These are phyloP conservation scores for Scolopax mira DNA, from an alignment of 2,113 vertebrate species.

Conservation along the genomic window DNA sequence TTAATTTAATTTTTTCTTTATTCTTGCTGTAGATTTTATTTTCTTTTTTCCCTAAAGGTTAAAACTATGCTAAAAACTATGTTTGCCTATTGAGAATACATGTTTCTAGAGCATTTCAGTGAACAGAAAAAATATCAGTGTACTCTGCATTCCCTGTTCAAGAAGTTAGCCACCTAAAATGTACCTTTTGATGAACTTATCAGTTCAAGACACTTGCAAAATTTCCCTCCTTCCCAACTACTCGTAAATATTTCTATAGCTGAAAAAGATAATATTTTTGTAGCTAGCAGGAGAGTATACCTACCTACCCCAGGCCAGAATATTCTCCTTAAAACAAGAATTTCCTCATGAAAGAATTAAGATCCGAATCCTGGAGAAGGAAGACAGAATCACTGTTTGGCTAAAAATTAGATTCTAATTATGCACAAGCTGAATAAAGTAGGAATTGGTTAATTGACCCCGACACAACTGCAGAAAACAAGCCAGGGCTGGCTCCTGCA, in stretches of 20 bases:
- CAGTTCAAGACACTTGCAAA: background rate
- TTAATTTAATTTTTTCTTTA: background rate
- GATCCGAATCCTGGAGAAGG: background rate
- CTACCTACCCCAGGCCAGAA: background rate
- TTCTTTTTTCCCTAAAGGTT: background rate
- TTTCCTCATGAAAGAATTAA: background rate
- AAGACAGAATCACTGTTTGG: background rate
- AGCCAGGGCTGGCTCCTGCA: background rate
- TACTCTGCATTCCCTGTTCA: background rate
- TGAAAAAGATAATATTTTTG: background rate
- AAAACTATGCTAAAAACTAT: no score
- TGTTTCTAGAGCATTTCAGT: background rate
- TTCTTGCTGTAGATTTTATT: background rate
- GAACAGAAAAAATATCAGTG: background rate
- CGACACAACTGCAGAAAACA: rapidly evolving
- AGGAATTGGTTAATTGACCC: background rate
- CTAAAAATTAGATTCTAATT: background rate
- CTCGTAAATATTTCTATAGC: background rate
- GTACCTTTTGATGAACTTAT: background rate
- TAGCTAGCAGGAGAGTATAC: background rate
- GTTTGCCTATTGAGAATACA: background rate
- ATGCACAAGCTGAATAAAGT: background rate
- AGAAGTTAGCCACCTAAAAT: background rate
- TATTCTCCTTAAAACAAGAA: background rate
- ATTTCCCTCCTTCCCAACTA: background rate